Percentiles rank a stretch among this genome's conserved stretches.
Evolutionary conservation across 2,797 vertebrate genomes (phyloP).

Genomic region (Zalophus californianus): DNA sequence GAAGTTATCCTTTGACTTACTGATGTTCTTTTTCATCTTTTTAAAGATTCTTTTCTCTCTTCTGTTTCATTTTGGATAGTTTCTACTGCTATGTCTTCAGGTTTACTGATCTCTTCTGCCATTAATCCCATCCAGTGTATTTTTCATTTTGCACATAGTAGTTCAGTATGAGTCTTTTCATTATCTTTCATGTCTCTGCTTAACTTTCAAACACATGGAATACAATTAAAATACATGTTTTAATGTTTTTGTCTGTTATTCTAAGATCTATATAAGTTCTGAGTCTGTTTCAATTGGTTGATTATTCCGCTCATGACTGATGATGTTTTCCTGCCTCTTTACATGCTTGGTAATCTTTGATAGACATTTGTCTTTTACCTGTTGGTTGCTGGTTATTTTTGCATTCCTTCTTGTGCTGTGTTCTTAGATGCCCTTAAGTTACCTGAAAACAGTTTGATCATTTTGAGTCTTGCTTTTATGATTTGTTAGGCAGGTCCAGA

Average conservation of each 20-base stretch:
- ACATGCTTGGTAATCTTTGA: not conserved
- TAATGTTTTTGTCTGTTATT: conserved; percentile 37
- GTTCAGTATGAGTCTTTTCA: not conserved
- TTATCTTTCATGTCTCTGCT: conserved; percentile 6
- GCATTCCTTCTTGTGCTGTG: not conserved
- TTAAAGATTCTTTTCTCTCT: not conserved
- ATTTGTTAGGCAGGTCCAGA: conserved; percentile 32
- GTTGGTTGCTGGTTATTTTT: conserved; percentile 28
- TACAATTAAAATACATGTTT: conserved; percentile 35
- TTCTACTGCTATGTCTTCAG: conserved; percentile 28
- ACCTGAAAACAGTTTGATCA: not conserved
- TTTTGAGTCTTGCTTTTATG: conserved; percentile 39
- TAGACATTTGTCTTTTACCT: conserved; percentile 46
- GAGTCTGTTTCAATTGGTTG: not conserved
- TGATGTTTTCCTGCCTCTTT: conserved; percentile 50
- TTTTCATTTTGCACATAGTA: conserved; percentile 37
- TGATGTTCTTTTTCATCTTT: conserved; percentile 26
- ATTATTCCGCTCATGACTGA: conserved; percentile 29
- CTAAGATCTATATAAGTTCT: not conserved
- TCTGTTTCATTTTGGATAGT: conserved; percentile 48
- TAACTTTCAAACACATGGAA: conserved; percentile 26
- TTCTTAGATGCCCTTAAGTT: conserved; percentile 40
- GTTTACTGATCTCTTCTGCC: conserved; percentile 37
- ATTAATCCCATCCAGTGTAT: conserved; percentile 13
- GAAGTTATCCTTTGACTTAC: not conserved